Conservation (phyloP, 2,113 vertebrate genomes). For the Cyrtonyx montezumae region DNA sequence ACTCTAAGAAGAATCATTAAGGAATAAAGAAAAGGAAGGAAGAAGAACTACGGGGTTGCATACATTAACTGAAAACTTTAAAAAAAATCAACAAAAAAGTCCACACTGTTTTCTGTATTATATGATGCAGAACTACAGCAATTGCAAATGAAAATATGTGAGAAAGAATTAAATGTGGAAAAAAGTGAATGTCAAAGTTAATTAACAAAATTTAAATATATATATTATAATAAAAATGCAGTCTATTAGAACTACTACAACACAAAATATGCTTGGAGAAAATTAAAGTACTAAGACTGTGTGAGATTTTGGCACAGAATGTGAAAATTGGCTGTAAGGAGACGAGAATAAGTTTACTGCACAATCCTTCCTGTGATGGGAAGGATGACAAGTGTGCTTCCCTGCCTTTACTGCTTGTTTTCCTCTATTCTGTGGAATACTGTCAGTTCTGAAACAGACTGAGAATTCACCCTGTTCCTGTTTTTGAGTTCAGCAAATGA, state of each 20-base stretch:
- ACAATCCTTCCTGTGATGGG: not conserved
- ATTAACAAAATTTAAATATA: slow-evolving; percentile 70
- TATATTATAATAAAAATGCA: slow-evolving; percentile 65
- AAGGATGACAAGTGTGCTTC: not conserved
- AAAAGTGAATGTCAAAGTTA: slow-evolving; percentile 62
- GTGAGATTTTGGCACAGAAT: slow-evolving; percentile 13
- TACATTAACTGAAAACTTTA: slow-evolving; percentile 58
- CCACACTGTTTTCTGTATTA: not conserved
- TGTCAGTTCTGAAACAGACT: slow-evolving; percentile 11
- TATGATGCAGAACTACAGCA: not conserved
- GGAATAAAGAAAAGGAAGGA: slow-evolving; percentile 19
- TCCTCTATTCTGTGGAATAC: not conserved
- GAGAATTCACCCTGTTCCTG: not conserved
- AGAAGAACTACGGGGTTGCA: slow-evolving; percentile 17
- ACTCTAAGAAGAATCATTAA: slow-evolving; percentile 9
- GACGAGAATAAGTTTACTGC: not conserved
- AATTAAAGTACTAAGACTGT: slow-evolving; percentile 30
- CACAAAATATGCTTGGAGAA: slow-evolving; percentile 30
- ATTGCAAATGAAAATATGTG: slow-evolving; percentile 33
- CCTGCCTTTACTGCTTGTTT: slow-evolving; percentile 17
- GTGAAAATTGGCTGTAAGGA: slow-evolving; percentile 37
- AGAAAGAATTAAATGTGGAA: slow-evolving; percentile 1
- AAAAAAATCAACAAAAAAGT: slow-evolving; percentile 51
- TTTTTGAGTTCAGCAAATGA: not conserved
- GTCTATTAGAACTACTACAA: slow-evolving; percentile 28